Evolutionary conservation across 1,140 invertebrate species (phyloP), one percentile per base, ranked within the genome.

Genomic region (Palaemon carinicauda): DNA sequence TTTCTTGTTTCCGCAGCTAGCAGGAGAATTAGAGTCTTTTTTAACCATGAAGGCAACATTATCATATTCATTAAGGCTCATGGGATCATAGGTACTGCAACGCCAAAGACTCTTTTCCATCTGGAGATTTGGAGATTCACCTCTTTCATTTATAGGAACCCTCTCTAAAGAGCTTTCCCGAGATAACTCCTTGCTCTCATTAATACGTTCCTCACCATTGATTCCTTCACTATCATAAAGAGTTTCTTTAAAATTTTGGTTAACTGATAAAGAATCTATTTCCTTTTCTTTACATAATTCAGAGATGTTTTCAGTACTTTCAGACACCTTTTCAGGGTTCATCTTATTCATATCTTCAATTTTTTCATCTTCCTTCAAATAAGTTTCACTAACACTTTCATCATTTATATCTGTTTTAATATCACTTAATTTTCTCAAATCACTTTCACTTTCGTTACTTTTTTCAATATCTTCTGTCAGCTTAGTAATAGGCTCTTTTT

Each of bases 41-140:
- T 60, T 31, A 33, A 78, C 41, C 50, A 78, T 29, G 29, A 53
- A 79, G 24, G 83, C 83, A 17, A 85, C 50, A 24, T 69, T 78
- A 17, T 85, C 83, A 31, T 79, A 85, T 29, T 85, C 83, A n/a
- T 41, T 85, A 3, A 85, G 54, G 50, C 83, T 85, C 54, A 78
- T 33, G 1, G 74, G 9, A 21, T 85, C 83, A 50, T 85, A 85
- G 14, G 83, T 85, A 15, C 75, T 79, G 29, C 74, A 85, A 27
- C 75, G 24, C 83, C 83, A 56, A 24, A 73, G 50, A 27, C 41
- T 82, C 51, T 74, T 74, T 29, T 31, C 50, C 21, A 52, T 21
- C 10, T 21, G 24, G 21, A 19, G 65, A 54, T 0, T 27, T 54
- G 29, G 27, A 33, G n/a, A 15, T 19, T 29, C 54, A 33, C 78